These are phyloP conservation scores for Synanthedon vespiformis DNA, from an alignment of 2,888 invertebrate genomes.

Conservation along the genomic window DNA sequence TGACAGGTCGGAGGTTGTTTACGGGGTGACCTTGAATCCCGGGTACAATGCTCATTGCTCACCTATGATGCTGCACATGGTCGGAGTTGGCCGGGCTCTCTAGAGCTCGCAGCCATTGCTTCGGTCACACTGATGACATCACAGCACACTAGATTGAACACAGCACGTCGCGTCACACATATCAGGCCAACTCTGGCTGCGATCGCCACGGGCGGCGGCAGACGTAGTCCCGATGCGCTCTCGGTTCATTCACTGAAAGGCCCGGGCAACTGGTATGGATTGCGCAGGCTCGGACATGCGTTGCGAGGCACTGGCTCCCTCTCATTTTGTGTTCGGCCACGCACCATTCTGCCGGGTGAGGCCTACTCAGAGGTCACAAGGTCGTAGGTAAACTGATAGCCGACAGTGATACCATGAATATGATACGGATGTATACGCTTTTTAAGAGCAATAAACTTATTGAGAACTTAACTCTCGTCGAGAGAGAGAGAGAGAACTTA, in stretches of 20 bases:
- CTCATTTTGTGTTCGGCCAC: slow-evolving; percentile 22
- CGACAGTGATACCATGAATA: slow-evolving; percentile 28
- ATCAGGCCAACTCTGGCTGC: slow-evolving; percentile 20
- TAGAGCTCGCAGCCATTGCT: slow-evolving; percentile 55
- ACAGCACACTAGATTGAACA: slow-evolving; percentile 28
- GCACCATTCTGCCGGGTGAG: slow-evolving; percentile 28
- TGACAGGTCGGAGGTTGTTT: slow-evolving; percentile 19
- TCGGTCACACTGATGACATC: slow-evolving; percentile 44
- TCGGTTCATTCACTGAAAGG: slow-evolving; percentile 58
- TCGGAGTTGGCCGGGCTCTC: slow-evolving; percentile 50
- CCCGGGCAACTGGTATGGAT: slow-evolving; percentile 39
- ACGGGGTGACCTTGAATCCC: slow-evolving; percentile 46
- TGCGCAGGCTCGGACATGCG: slow-evolving; percentile 59
- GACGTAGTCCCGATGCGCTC: slow-evolving; percentile 33
- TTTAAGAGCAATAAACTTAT: too few relatives aligned
- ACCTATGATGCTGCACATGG: slow-evolving; percentile 59
- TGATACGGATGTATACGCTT: background rate
- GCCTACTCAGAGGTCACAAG: slow-evolving; percentile 60
- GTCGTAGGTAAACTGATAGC: slow-evolving; percentile 36
- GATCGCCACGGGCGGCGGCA: slow-evolving; percentile 14
- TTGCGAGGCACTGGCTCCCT: slow-evolving; percentile 42
- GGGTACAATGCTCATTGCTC: slow-evolving; percentile 37
- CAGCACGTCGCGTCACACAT: slow-evolving; percentile 44
- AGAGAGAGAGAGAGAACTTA: too few relatives aligned
- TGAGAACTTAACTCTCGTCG: too few relatives aligned